Conservation (phyloP, 2,888 invertebrate species). For the Tethea ocularis region DNA sequence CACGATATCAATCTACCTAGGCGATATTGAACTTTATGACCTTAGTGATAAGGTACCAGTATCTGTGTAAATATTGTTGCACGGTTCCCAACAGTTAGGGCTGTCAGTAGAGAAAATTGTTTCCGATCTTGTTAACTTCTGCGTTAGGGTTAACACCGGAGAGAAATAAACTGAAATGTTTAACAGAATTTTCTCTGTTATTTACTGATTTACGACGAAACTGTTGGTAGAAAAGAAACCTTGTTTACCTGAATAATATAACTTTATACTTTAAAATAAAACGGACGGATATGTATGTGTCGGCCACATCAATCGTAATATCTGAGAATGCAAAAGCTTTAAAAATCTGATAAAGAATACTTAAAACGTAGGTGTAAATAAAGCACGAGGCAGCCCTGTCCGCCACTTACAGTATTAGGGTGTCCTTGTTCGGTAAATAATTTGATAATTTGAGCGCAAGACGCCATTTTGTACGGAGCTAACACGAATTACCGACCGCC, state of each 20-base stretch:
- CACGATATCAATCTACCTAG: slow-evolving; percentile 1
- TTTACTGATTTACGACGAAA: not conserved
- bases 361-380: not conserved
- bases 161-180: not conserved
- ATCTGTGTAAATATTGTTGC: slow-evolving; percentile 17
- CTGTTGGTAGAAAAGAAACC: too few species aligned
- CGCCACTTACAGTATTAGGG: slow-evolving; percentile 60
- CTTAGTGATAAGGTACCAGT: slow-evolving; percentile 16
- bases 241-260: too few species aligned
- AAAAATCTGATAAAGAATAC: not conserved
- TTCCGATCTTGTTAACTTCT: slow-evolving; percentile 60
- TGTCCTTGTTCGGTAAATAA: slow-evolving; percentile 61
- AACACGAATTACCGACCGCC: not conserved
- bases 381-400: slow-evolving; percentile 37
- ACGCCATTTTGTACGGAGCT: slow-evolving; percentile 49
- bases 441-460: slow-evolving; percentile 51
- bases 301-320: too few species aligned
- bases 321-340: too few species aligned
- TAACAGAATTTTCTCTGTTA: not conserved
- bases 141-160: slow-evolving; percentile 33
- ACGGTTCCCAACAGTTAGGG: slow-evolving; percentile 39
- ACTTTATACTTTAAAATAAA: too few species aligned
- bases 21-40: slow-evolving; percentile 30
- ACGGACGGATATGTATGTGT: too few species aligned
- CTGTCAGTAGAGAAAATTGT: slow-evolving; percentile 54